Conservation (phyloP, 2,888 invertebrate genomes). For the Agrotis segetum region DNA sequence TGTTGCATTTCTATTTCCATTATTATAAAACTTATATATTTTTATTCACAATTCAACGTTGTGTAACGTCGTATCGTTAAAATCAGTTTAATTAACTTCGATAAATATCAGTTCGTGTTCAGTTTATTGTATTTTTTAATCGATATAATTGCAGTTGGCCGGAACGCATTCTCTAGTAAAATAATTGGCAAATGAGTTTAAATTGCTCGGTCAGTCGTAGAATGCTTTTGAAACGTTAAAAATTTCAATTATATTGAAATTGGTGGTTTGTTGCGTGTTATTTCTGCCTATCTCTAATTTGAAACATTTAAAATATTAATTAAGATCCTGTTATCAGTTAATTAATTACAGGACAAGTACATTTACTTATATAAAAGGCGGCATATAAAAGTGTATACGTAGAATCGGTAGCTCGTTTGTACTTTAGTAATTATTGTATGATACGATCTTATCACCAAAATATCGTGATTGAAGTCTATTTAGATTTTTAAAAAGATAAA, state of each 20-base stretch:
- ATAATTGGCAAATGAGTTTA: slow-evolving; percentile 26
- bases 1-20: slow-evolving; percentile 48
- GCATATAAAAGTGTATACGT: slow-evolving; percentile 61
- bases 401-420: slow-evolving; percentile 76
- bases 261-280: neutral
- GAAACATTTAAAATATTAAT: slow-evolving; percentile 58
- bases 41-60: slow-evolving; percentile 14
- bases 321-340: slow-evolving; percentile 65
- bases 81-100: slow-evolving; percentile 23
- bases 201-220: neutral
- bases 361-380: slow-evolving; percentile 61
- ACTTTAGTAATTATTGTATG: slow-evolving; percentile 72
- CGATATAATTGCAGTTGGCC: slow-evolving; percentile 34
- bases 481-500: slow-evolving; percentile 65
- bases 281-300: slow-evolving; percentile 29
- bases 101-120: slow-evolving; percentile 18
- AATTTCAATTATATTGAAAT: neutral
- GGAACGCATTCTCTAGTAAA: slow-evolving; percentile 33
- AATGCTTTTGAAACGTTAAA: slow-evolving; percentile 5
- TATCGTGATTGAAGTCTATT: slow-evolving; percentile 72
- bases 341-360: slow-evolving; percentile 62
- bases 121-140: slow-evolving; percentile 35
- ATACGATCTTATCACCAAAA: slow-evolving; percentile 71
- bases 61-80: slow-evolving; percentile 1
- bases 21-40: slow-evolving; percentile 19